These are phyloP conservation scores for Oreocharis arfaki DNA, from an alignment of 2,113 vertebrate species.

Conservation along the genomic window DNA sequence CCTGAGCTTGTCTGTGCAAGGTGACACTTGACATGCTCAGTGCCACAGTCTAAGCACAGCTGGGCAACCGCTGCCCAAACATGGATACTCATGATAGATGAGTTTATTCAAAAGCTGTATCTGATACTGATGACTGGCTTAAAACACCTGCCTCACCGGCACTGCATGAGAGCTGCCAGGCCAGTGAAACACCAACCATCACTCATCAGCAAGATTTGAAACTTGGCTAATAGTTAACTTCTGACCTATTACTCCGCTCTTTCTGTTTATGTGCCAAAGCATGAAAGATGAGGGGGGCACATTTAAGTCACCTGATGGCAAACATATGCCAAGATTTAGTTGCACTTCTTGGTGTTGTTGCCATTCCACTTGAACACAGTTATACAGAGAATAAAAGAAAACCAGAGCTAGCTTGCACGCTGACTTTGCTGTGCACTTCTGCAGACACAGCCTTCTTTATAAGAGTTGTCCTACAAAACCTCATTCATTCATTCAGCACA, in stretches of 20 bases:
- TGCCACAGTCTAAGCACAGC: background rate
- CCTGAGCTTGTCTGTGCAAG: background rate
- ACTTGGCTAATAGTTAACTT: slow-evolving; percentile 13
- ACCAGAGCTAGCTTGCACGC: background rate
- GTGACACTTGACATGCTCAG: background rate
- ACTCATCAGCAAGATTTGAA: background rate
- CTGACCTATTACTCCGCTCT: background rate
- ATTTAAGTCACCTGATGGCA: background rate
- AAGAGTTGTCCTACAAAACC: background rate
- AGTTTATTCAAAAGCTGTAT: slow-evolving; percentile 33
- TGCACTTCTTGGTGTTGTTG: background rate
- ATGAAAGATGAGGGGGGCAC: background rate
- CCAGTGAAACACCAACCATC: background rate
- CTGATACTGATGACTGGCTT: background rate
- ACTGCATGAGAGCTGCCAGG: background rate
- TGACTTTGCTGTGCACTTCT: background rate
- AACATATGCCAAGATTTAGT: slow-evolving; percentile 10
- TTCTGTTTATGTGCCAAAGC: background rate
- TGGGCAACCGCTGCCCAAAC: background rate
- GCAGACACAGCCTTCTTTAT: background rate
- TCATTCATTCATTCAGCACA: background rate
- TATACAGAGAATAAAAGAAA: background rate
- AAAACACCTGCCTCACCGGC: slow-evolving; percentile 7
- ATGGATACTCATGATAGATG: background rate
- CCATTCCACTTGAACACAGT: background rate